Evolutionary conservation across 2,113 vertebrate species (phyloP).

Genomic region (Psophia crepitans): DNA sequence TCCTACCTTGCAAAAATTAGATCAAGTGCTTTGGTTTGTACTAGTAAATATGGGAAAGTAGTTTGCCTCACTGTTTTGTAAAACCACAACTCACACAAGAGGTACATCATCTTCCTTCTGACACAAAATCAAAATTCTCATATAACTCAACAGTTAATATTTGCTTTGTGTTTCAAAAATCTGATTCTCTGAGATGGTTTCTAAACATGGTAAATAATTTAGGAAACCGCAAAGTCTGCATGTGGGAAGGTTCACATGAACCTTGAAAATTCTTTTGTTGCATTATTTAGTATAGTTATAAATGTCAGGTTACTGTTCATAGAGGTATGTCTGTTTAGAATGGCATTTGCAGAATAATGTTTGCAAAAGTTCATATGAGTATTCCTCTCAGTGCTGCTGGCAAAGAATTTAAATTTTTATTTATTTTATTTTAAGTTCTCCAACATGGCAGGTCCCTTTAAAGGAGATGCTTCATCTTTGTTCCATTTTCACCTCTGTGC

Average conservation of each 20-base stretch:
- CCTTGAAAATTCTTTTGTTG: conserved; percentile 73
- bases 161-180: conserved; percentile 45
- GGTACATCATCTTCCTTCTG: not conserved
- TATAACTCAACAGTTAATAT: conserved; percentile 19
- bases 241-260: conserved; percentile 53
- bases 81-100: not conserved
- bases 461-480: not conserved
- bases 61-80: not conserved
- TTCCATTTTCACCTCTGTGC: not conserved
- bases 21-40: not conserved
- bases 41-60: not conserved
- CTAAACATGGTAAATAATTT: conserved; percentile 71
- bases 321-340: conserved; percentile 47
- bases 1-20: not conserved
- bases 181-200: conserved; percentile 30
- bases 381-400: conserved; percentile 10
- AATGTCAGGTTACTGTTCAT: conserved; percentile 72
- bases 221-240: conserved; percentile 51
- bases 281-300: conserved; percentile 74
- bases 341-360: conserved; percentile 65
- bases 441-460: not conserved
- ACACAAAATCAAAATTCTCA: not conserved
- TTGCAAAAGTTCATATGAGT: conserved; percentile 63
- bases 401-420: not conserved
- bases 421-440: not conserved